Percentiles rank a stretch among this genome's conserved stretches.
phyloP scores from a whole-genome alignment of 2,888 invertebrate genomes.

The Empis livida region DNA sequence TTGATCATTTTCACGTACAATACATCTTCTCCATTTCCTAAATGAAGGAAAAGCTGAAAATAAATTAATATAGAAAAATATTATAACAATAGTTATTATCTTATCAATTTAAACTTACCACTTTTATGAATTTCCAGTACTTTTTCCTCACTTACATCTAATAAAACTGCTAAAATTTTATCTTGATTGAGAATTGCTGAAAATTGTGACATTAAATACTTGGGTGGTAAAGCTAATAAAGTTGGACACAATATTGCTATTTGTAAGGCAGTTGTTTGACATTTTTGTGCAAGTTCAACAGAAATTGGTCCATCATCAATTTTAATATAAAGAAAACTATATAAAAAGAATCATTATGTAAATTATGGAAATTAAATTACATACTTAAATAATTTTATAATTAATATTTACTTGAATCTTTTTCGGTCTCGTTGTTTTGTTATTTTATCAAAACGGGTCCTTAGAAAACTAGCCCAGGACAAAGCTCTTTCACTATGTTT shows the following conservation, averaged over 20 bases:
- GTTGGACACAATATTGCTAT: conserved; percentile 69
- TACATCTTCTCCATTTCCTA: conserved; percentile 68
- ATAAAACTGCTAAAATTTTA: conserved; percentile 63
- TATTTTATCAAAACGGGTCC: conserved; percentile 72
- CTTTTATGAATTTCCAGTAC: conserved; percentile 54
- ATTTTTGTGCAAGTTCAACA: conserved; percentile 38
- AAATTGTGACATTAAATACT: conserved; percentile 30
- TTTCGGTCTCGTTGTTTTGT: conserved; percentile 67
- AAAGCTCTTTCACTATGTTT: conserved; percentile 65
- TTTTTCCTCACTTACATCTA: conserved; percentile 64
- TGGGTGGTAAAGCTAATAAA: conserved; percentile 42
- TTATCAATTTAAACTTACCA: conserved; percentile 37
- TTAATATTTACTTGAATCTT: conserved; percentile 60
- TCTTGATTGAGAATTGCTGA: conserved; percentile 41
- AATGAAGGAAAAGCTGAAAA: conserved; percentile 50
- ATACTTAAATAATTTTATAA: neutral
- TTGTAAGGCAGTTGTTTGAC: conserved; percentile 55
- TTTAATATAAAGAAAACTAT: conserved; percentile 59
- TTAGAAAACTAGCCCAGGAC: conserved; percentile 69
- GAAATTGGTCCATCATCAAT: conserved; percentile 52
- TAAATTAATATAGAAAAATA: conserved; percentile 5
- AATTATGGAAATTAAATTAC: neutral
- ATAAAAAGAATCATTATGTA: conserved; percentile 17
- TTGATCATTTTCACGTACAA: conserved; percentile 69
- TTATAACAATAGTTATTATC: neutral